Conservation (phyloP, 2,888 invertebrate genomes). For the Pterostichus madidus region DNA sequence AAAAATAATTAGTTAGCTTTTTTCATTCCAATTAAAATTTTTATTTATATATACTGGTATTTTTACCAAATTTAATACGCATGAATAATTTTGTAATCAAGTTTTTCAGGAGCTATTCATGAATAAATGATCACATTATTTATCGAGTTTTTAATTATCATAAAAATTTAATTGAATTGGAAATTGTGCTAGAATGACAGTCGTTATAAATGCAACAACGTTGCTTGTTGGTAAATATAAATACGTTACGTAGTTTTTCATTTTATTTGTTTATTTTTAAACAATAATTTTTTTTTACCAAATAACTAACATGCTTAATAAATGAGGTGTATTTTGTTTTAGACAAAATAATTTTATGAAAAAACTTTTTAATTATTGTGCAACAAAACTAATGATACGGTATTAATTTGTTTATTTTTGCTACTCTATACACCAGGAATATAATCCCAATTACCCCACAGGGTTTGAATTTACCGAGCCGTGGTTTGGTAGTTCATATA, state of each 20-base stretch:
- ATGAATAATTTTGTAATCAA: conserved; percentile 7
- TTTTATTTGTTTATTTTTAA: conserved; percentile 24
- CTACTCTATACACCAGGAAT: too few species aligned
- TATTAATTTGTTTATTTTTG: too few species aligned
- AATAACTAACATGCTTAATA: too few species aligned
- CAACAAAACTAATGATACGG: too few species aligned
- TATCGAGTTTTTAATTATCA: conserved; percentile 36
- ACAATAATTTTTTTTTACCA: neutral
- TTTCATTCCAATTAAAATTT: conserved; percentile 27
- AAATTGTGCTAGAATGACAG: conserved; percentile 9
- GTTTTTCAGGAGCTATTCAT: neutral
- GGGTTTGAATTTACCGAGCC: too few species aligned
- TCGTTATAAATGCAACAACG: conserved; percentile 10
- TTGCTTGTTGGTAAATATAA: conserved; percentile 18
- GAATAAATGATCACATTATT: conserved; percentile 13
- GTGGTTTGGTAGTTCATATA: too few species aligned
- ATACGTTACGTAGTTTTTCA: conserved; percentile 14
- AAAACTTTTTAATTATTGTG: too few species aligned
- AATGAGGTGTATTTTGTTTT: too few species aligned
- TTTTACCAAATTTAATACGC: conserved; percentile 1
- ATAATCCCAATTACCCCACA: too few species aligned
- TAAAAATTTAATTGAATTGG: conserved; percentile 33
- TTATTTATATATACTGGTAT: neutral
- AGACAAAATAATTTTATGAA: too few species aligned
- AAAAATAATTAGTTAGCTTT: neutral